These are phyloP conservation scores for Andrena flavipes DNA, from an alignment of 2,888 invertebrate genomes.

Conservation along the genomic window DNA sequence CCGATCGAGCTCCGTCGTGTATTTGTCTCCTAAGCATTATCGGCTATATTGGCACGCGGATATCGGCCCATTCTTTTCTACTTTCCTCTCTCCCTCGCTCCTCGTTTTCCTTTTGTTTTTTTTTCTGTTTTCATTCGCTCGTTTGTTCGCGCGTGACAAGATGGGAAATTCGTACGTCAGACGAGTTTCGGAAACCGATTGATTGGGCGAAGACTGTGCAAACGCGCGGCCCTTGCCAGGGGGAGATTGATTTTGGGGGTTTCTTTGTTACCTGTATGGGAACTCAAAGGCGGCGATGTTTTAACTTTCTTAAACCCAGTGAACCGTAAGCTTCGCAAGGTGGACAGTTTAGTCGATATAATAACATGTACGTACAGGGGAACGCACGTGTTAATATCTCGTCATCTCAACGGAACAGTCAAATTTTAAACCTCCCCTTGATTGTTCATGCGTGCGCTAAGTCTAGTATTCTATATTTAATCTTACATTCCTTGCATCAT, in stretches of 20 bases:
- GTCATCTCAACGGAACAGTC: too few species aligned
- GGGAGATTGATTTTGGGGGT: background rate
- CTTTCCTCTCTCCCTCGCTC: constrained; percentile 3
- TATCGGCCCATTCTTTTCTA: constrained; percentile 40
- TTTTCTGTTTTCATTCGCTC: background rate
- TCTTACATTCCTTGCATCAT: too few species aligned
- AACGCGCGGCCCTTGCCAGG: background rate
- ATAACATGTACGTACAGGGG: too few species aligned
- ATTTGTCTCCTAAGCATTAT: constrained; percentile 56
- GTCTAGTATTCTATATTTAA: too few species aligned
- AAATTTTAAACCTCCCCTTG: too few species aligned
- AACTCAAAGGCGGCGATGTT: too few species aligned
- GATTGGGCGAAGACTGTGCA: background rate
- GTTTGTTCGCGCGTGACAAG: constrained; percentile 16
- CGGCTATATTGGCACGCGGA: constrained; percentile 54
- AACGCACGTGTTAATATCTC: too few species aligned
- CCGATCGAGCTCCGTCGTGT: constrained; percentile 38
- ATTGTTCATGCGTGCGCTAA: too few species aligned
- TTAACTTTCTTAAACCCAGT: too few species aligned
- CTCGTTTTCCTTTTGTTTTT: constrained; percentile 3
- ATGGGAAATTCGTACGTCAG: background rate
- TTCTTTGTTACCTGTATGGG: background rate
- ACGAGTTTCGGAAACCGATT: constrained; percentile 25
- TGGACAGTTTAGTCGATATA: too few species aligned
- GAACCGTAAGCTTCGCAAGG: too few species aligned